Evolutionary conservation across 1,140 invertebrate species (phyloP).

Genomic region (Cylas formicarius): DNA sequence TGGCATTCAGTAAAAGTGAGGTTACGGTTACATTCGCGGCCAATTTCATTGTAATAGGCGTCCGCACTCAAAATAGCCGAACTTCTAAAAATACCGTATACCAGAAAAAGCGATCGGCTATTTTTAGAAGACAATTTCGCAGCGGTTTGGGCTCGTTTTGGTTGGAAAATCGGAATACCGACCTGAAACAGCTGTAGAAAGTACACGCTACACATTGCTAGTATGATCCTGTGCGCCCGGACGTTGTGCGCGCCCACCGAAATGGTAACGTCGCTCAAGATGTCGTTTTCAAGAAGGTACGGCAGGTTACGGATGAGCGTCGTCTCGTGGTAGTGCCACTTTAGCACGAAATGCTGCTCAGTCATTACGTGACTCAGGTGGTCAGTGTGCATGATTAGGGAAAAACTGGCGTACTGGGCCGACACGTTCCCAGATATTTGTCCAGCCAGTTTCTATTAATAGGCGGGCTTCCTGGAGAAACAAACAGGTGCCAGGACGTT

Average conservation of each 20-base stretch:
- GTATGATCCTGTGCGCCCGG: slow-evolving; percentile 77
- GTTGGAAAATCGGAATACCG: no score
- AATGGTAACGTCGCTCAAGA: slow-evolving; percentile 84
- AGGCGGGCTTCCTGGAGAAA: slow-evolving; percentile 36
- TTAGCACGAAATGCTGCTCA: slow-evolving; percentile 64
- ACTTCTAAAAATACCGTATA: no score
- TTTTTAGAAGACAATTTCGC: no score
- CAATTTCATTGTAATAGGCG: no score
- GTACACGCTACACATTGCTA: slow-evolving; percentile 87
- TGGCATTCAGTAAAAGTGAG: no score
- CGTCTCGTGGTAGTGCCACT: slow-evolving; percentile 72
- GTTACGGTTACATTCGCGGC: no score
- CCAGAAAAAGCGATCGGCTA: no score
- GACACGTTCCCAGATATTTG: slow-evolving; percentile 32
- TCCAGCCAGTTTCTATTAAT: slow-evolving; percentile 40
- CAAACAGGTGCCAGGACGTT: slow-evolving; percentile 40
- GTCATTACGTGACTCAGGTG: slow-evolving; percentile 25
- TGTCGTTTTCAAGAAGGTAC: slow-evolving; percentile 70
- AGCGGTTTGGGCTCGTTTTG: no score
- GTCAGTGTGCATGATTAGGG: slow-evolving; percentile 30
- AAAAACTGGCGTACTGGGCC: slow-evolving; percentile 30
- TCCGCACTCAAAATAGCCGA: no score
- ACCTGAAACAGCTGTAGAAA: slow-evolving; percentile 85
- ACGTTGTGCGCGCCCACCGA: slow-evolving; percentile 70
- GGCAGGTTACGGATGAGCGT: slow-evolving; percentile 79